These are phyloP conservation scores for Ceyx melanurus DNA, from an alignment of 2,113 vertebrate genomes.

Conservation along the genomic window DNA sequence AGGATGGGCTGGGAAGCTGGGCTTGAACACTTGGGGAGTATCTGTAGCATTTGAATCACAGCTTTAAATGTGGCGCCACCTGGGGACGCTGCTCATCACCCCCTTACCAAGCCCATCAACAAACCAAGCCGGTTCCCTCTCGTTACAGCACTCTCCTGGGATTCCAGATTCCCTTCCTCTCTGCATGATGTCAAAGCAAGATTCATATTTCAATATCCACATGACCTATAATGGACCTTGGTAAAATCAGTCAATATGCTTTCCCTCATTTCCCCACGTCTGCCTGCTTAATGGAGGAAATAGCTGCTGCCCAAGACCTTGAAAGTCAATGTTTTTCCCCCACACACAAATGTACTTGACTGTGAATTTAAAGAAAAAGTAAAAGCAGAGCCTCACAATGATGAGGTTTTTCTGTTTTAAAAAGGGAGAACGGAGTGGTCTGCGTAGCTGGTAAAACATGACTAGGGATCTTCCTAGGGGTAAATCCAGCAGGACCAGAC, in stretches of 20 bases:
- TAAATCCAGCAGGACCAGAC: background rate
- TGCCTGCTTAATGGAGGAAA: slow-evolving; percentile 47
- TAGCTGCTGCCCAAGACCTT: slow-evolving; percentile 35
- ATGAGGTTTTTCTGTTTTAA: background rate
- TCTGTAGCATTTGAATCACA: background rate
- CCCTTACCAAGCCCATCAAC: background rate
- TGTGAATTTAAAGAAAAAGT: background rate
- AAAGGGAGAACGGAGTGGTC: background rate
- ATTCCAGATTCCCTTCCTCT: background rate
- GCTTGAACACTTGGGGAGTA: background rate
- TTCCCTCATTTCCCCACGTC: slow-evolving; percentile 45
- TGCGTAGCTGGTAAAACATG: background rate
- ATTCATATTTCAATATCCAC: slow-evolving; percentile 41
- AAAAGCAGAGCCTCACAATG: background rate
- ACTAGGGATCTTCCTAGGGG: background rate
- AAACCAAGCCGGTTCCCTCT: background rate
- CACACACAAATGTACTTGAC: background rate
- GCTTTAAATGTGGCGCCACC: background rate
- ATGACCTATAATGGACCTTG: slow-evolving; percentile 34
- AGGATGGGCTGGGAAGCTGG: background rate
- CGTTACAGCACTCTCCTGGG: background rate
- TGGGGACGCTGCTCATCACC: background rate
- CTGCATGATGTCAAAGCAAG: slow-evolving; percentile 1
- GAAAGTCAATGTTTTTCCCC: slow-evolving; percentile 28
- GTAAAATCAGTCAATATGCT: slow-evolving; percentile 52